Evolutionary conservation across 2,113 vertebrate genomes (phyloP).

Genomic region (Percopsis transmontana): DNA sequence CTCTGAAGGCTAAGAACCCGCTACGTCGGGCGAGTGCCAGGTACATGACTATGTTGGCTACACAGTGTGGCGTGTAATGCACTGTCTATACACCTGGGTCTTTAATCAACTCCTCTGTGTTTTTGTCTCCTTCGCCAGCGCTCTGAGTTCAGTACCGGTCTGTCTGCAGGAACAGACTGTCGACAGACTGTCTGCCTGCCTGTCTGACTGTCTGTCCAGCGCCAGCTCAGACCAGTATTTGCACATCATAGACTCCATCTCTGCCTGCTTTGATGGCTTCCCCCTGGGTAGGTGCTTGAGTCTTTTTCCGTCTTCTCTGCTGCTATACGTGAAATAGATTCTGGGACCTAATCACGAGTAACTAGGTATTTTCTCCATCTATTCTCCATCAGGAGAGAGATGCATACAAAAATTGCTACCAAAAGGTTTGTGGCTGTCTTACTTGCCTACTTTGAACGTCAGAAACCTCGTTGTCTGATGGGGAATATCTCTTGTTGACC

Average conservation of each 20-base stretch:
- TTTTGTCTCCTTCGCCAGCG: slow-evolving; percentile 68
- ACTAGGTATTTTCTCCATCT: slow-evolving; percentile 16
- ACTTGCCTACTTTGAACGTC: not conserved
- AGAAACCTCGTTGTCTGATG: not conserved
- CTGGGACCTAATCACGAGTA: not conserved
- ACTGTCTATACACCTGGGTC: not conserved
- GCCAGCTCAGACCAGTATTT: slow-evolving; percentile 70
- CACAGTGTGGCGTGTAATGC: too few relatives aligned
- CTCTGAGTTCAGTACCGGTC: slow-evolving; percentile 80
- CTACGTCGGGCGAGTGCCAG: slow-evolving; percentile 83
- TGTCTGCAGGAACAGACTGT: slow-evolving; percentile 64
- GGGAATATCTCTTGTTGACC: not conserved
- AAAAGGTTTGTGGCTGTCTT: slow-evolving; percentile 78
- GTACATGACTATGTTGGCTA: slow-evolving; percentile 36
- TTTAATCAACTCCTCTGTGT: not conserved
- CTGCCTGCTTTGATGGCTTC: slow-evolving; percentile 86
- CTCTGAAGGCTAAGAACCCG: slow-evolving; percentile 85
- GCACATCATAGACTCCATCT: slow-evolving; percentile 82
- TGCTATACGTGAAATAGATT: not conserved
- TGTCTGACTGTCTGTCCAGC: slow-evolving; percentile 80
- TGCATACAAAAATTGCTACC: slow-evolving; percentile 81
- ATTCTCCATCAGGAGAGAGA: slow-evolving; percentile 78
- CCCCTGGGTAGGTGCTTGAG: slow-evolving; percentile 77
- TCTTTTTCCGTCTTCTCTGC: not conserved
- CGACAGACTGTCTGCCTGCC: slow-evolving; percentile 75